Base-by-base conservation (phyloP, 2,797 vertebrate species). In the Notamacropus eugenii region DNA sequence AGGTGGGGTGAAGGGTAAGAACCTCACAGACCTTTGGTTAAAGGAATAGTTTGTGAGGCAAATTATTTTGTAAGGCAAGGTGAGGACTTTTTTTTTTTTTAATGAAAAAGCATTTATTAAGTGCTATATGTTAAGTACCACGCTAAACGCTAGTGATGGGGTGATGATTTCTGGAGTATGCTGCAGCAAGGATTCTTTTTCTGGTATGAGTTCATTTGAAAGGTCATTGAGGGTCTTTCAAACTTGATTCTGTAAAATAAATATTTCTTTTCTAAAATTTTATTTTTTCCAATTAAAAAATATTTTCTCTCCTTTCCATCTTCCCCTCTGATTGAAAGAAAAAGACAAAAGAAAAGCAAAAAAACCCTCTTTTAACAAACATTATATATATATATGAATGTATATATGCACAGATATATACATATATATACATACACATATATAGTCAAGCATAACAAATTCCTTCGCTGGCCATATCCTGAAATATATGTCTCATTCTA, bases 11-110 rank as follows among this genome's bases (percentile, higher is more conserved):
- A 82, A 82, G 74, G 74, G 9, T 82, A 46, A 46, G 22, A 46
- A 82, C 22, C 4, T 94, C 94, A 95, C 96, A 93, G 95, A 93
- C 95, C 96, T 93, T 95, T 97, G 96, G 96, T 96, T 97, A 96
- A 95, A 96, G 94, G 52, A 67, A 93, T 90, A 94, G 97, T 96
- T 97, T 95, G 95, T 96, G 62, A 97, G 90, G 95, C 93, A 92
- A 95, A 92, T 94, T 55, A 90, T 91, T 82, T 46, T 82, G 40
- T 82, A 82, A 46, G 22, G 22, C 1, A 10, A 46, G 19, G 40
- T 82, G 40, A 27, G 8, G 29, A 46, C 9, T 46, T 46, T 82
- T 67, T n/a, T 67, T 67, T 34, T 29, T 56, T 56, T 56, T 56
- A 46, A 24, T 46, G 74, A 82, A 82, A 82, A 82, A 82, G 19